phyloP scores from a whole-genome alignment of 2,797 vertebrate genomes.

The Myotis findleyi region DNA sequence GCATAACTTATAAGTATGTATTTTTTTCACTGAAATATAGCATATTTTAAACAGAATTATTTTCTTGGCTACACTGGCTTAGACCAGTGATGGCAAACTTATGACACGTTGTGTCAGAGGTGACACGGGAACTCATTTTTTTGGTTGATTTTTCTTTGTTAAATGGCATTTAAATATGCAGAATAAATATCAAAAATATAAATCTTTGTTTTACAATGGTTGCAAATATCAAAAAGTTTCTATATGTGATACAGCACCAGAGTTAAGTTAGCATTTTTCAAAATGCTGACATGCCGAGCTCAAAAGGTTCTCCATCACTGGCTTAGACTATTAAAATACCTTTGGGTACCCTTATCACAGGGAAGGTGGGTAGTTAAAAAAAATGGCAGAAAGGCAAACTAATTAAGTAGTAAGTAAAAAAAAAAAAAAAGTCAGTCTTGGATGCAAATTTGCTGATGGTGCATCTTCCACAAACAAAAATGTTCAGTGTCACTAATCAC shows the following conservation, averaged over 20 bases:
- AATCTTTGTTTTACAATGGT: too few relatives aligned
- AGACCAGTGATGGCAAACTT: too few relatives aligned
- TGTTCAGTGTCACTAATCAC: background rate
- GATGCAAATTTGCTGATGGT: background rate
- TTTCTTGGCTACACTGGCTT: conserved; percentile 11
- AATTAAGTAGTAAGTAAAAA: background rate
- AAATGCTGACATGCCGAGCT: too few relatives aligned
- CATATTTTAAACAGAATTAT: conserved; percentile 40
- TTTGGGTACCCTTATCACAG: background rate
- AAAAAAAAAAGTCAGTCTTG: background rate
- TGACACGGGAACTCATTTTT: too few relatives aligned
- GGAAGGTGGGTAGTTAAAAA: background rate
- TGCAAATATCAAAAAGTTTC: too few relatives aligned
- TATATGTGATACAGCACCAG: too few relatives aligned
- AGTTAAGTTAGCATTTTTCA: too few relatives aligned
- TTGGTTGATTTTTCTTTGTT: too few relatives aligned
- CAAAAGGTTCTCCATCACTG: too few relatives aligned
- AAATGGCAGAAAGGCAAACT: background rate
- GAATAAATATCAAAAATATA: too few relatives aligned
- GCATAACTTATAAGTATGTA: background rate
- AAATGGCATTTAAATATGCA: too few relatives aligned
- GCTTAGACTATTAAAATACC: conserved; percentile 15
- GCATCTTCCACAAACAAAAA: background rate
- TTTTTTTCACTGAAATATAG: background rate
- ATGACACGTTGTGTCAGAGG: too few relatives aligned